Conservation (phyloP, 2,113 vertebrate species). For the Callipepla squamata region DNA sequence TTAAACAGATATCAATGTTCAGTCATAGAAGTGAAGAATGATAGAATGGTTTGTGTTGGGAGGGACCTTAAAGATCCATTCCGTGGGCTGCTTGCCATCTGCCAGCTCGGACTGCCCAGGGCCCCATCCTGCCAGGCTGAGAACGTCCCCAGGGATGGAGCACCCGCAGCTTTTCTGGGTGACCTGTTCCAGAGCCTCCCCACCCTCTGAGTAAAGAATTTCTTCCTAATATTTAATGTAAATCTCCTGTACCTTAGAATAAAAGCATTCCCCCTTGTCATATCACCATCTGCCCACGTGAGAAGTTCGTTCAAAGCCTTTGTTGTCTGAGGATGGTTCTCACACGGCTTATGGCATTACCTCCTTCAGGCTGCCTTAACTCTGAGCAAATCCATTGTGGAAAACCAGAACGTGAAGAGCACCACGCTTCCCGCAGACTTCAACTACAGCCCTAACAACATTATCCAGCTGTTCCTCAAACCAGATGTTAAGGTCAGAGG, state of each 20-base stretch:
- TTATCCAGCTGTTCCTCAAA: conserved; percentile 87
- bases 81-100: background rate
- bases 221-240: background rate
- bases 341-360: background rate
- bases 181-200: background rate
- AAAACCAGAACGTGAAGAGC: conserved; percentile 76
- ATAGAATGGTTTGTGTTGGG: background rate
- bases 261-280: background rate
- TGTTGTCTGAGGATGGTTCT: background rate
- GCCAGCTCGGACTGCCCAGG: background rate
- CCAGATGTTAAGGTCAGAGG: conserved; percentile 81
- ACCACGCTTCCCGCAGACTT: conserved; percentile 90
- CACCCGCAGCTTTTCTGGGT: background rate
- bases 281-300: background rate
- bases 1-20: background rate
- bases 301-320: background rate
- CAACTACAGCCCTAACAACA: conserved; percentile 82
- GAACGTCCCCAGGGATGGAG: background rate
- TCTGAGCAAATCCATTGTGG: conserved; percentile 84
- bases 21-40: background rate
- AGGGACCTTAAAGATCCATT: background rate
- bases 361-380: conserved; percentile 81
- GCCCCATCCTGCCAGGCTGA: background rate
- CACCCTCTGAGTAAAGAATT: background rate
- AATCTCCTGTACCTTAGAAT: background rate